phyloP scores from a whole-genome alignment of 2,113 vertebrate species.

The Oreochromis niloticus region DNA sequence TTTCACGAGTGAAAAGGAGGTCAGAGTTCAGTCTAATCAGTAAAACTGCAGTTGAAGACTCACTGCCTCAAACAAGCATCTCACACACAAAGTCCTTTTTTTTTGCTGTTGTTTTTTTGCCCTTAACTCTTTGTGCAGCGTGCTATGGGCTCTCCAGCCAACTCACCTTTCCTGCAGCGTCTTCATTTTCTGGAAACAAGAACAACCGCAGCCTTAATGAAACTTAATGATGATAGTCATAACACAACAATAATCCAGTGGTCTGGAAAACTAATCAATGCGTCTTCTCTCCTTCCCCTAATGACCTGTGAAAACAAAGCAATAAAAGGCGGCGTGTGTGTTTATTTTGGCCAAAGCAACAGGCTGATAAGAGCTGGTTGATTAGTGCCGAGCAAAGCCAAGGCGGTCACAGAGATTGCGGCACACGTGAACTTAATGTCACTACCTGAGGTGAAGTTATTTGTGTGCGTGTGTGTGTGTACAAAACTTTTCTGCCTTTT shows the following conservation, averaged over 20 bases:
- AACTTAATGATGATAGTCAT: slow-evolving; percentile 72
- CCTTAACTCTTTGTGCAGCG: neutral
- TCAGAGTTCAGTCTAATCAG: neutral
- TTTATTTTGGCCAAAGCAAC: slow-evolving; percentile 76
- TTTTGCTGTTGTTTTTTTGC: neutral
- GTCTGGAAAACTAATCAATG: slow-evolving; percentile 71
- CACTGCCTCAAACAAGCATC: neutral
- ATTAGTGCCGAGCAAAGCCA: slow-evolving; percentile 60
- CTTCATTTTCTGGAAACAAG: slow-evolving; percentile 59
- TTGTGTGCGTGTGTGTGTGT: neutral
- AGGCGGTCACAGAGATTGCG: slow-evolving; percentile 52
- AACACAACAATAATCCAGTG: slow-evolving; percentile 65
- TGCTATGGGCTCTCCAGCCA: neutral
- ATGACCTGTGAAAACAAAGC: slow-evolving; percentile 74
- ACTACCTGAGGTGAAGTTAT: slow-evolving; percentile 11
- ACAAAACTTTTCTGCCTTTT: neutral
- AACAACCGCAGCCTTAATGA: slow-evolving; percentile 66
- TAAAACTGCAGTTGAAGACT: neutral
- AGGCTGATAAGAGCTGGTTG: slow-evolving; percentile 68
- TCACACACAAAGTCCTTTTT: neutral
- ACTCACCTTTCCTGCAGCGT: slow-evolving; percentile 31
- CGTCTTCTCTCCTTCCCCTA: slow-evolving; percentile 61
- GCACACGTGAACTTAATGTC: slow-evolving; percentile 18
- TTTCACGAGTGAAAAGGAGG: neutral
- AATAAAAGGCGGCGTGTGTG: slow-evolving; percentile 59